These are phyloP conservation scores for Pipistrellus pipistrellus DNA, from an alignment of 2,797 vertebrate genomes.

Conservation along the genomic window DNA sequence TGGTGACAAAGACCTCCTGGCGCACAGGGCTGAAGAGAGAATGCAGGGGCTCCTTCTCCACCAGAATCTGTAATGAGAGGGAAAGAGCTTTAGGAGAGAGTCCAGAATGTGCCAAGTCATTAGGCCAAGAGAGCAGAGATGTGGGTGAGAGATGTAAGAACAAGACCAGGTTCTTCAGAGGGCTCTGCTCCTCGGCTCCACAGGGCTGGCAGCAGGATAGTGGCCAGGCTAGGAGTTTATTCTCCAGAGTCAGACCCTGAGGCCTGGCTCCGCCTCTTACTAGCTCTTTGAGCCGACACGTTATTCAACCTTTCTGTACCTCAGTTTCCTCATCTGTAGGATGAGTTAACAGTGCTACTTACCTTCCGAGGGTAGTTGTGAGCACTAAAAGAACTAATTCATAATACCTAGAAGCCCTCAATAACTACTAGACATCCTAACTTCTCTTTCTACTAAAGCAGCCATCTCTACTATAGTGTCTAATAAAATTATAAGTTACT, in stretches of 20 bases:
- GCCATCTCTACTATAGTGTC: not conserved
- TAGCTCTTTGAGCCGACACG: not conserved
- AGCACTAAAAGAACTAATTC: constrained; percentile 14
- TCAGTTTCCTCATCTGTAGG: constrained; percentile 28
- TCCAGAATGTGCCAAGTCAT: not conserved
- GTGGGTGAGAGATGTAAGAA: not conserved
- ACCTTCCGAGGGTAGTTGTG: not conserved
- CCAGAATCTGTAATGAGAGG: constrained; percentile 71
- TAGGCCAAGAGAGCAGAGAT: not conserved
- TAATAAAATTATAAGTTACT: not conserved
- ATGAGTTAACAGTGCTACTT: not conserved
- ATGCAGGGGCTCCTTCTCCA: constrained; percentile 61
- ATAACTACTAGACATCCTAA: constrained; percentile 10
- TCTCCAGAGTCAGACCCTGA: not conserved
- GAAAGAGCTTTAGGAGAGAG: constrained; percentile 16
- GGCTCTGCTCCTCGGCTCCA: not conserved
- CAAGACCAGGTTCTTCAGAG: not conserved
- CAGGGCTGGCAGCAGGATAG: not conserved
- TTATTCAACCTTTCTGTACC: not conserved
- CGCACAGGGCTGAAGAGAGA: constrained; percentile 63
- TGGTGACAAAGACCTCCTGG: constrained; percentile 74
- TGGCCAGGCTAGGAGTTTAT: not conserved
- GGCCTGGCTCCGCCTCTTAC: not conserved
- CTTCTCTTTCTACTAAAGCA: constrained; percentile 18
- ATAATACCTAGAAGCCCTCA: not conserved